These are phyloP conservation scores for Fundulus diaphanus DNA, from an alignment of 2,797 vertebrate species.

Conservation along the genomic window DNA sequence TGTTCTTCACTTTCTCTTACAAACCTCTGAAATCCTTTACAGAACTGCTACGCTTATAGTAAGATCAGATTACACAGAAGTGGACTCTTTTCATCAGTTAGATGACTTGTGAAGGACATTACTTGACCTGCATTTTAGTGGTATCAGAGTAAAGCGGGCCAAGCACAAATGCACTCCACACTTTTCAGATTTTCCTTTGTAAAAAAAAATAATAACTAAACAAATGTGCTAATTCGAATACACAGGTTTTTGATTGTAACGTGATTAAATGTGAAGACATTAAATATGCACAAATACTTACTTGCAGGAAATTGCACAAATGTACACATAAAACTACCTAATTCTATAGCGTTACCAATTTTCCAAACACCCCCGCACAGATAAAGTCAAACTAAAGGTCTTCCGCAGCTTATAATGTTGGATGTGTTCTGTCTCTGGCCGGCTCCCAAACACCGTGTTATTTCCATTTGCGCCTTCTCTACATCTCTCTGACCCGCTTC, in stretches of 20 bases:
- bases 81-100: neutral
- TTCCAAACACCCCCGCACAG: neutral
- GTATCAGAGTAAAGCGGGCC: neutral
- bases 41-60: neutral
- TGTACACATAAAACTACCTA: neutral
- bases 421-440: conserved; percentile 26
- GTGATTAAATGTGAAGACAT: neutral
- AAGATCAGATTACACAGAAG: neutral
- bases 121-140: neutral
- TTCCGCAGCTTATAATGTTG: conserved; percentile 26
- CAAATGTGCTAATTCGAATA: neutral
- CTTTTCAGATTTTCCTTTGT: neutral
- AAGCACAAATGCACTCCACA: neutral
- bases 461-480: conserved; percentile 27
- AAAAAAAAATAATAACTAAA: neutral
- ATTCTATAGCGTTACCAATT: neutral
- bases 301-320: neutral
- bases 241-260: too few species aligned
- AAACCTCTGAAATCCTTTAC: neutral
- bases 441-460: conserved; percentile 26
- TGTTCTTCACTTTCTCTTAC: neutral
- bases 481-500: conserved; percentile 15
- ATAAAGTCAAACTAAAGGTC: conserved; percentile 13
- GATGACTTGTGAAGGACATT: neutral
- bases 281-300: neutral